Base-by-base conservation (phyloP, 2,888 invertebrate genomes). In the Podotricha telesiphe region DNA sequence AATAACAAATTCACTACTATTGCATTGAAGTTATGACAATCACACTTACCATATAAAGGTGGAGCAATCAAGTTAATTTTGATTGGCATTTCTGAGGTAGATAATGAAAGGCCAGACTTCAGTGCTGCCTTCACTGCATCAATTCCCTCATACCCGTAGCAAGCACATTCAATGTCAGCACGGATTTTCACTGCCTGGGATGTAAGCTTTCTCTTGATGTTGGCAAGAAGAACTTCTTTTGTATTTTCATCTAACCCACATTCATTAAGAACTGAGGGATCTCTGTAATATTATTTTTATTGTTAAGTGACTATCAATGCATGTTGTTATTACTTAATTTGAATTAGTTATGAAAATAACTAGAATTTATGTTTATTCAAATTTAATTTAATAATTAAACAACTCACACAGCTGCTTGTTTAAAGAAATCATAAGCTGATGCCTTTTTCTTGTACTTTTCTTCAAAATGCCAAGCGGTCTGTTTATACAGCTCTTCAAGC, bases 21-120 rank as follows among this genome's bases (percentile, higher is more conserved):
- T n/a, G n/a, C n/a, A n/a, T n/a, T n/a, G n/a, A n/a, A n/a, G n/a
- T n/a, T n/a, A n/a, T n/a, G n/a, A n/a, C n/a, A n/a, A n/a, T n/a
- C 0, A 47, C 17, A 19, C 86, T 85, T 91, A 96, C 96, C 96
- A 93, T 99, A 99, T 77, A 99, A 94, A 65, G 99, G 99, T 42
- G 99, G 99, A 6, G 99, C 99, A 84, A 99, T 99, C 76, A 99
- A 94, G 92, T 99, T 99, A 79, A 99, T 99, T 94, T 98, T 99
- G 78, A 99, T 98, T 0, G 99, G 99, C 91, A 99, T 94, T 77
- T 98, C 98, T 77, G 96, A 96, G 0, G 98, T 98, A 4, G 99
- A 98, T 65, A 98, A 93, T 50, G 96, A 95, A 47, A 99, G 95
- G 1, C 99, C 99, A 74, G 97, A 95, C 86, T 95, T 96, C 50